Evolutionary conservation across 2,113 vertebrate genomes (phyloP).

Genomic region (Rhagologus leucostigma): DNA sequence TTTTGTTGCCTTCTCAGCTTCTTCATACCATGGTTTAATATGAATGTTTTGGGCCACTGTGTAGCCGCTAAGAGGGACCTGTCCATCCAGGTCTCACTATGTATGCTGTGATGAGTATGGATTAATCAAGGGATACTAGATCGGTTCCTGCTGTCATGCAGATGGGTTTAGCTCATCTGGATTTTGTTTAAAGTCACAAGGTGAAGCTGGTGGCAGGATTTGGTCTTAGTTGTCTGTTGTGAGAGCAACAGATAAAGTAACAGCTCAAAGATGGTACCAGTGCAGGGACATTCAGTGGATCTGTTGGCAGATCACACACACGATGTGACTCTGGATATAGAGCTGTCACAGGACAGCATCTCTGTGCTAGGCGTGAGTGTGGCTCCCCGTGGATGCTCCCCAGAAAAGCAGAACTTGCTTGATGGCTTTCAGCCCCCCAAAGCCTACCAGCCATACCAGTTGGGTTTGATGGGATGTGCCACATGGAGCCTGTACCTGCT

Average conservation of each 20-base stretch:
- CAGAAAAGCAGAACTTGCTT: not conserved
- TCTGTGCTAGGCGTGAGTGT: not conserved
- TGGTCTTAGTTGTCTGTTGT: not conserved
- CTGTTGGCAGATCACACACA: not conserved
- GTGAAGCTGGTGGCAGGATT: not conserved
- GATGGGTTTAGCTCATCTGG: not conserved
- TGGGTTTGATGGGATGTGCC: not conserved
- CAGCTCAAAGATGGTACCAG: not conserved
- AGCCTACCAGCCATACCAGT: not conserved
- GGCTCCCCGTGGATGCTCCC: not conserved
- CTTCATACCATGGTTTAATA: not conserved
- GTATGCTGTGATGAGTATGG: not conserved
- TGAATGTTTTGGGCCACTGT: not conserved
- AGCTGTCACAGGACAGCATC: not conserved
- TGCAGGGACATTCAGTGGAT: not conserved
- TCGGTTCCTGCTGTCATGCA: not conserved
- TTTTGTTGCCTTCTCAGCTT: not conserved
- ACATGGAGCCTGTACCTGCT: fast-evolving
- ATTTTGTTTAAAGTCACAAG: not conserved
- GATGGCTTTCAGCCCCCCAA: not conserved
- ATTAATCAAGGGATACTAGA: not conserved
- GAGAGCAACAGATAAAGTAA: not conserved
- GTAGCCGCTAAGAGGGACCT: fast-evolving
- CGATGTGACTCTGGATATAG: not conserved
- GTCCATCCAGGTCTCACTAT: not conserved